Evolutionary conservation across 2,797 vertebrate genomes (phyloP).

Genomic region (Zenarchopterus dispar): DNA sequence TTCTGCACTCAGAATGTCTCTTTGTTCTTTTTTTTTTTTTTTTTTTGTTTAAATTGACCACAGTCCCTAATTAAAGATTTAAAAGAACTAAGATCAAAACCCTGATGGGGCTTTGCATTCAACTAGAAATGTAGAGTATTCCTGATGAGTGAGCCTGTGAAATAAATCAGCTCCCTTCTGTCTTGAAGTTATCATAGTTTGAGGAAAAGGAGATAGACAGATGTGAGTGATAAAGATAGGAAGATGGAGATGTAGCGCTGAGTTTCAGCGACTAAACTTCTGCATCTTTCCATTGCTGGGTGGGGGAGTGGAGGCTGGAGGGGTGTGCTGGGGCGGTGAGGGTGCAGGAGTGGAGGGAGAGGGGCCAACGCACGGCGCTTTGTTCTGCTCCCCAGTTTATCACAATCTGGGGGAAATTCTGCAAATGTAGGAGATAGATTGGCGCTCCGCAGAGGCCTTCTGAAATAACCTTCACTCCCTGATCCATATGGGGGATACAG

Average conservation of each 20-base stretch:
- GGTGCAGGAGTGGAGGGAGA: slow-evolving; percentile 29
- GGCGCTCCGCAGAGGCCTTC: slow-evolving; percentile 85
- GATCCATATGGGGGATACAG: slow-evolving; percentile 83
- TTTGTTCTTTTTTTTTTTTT: too few species aligned
- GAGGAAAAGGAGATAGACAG: slow-evolving; percentile 50
- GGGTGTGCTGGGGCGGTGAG: slow-evolving; percentile 50
- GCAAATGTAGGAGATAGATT: slow-evolving; percentile 90
- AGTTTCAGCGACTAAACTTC: slow-evolving; percentile 88
- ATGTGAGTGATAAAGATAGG: slow-evolving; percentile 43
- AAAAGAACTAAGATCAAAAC: slow-evolving; percentile 28
- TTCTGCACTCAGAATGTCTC: too few species aligned
- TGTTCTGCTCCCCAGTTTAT: slow-evolving; percentile 88
- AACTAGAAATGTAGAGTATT: slow-evolving; percentile 52
- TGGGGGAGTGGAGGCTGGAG: slow-evolving; percentile 72
- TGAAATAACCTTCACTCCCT: slow-evolving; percentile 90
- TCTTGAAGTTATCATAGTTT: slow-evolving; percentile 58
- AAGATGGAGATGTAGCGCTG: slow-evolving; percentile 49
- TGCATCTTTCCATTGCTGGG: slow-evolving; percentile 88
- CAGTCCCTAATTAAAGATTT: slow-evolving; percentile 46
- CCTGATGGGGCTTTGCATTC: slow-evolving; percentile 10
- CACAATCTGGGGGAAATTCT: slow-evolving; percentile 89
- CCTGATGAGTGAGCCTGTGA: slow-evolving; percentile 59
- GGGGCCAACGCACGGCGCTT: slow-evolving; percentile 77
- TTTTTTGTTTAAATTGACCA: background rate
- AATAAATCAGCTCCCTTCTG: slow-evolving; percentile 67